These are phyloP conservation scores for Rambutsinella grinnellia DNA, from an alignment of 2,888 invertebrate species.

Conservation along the genomic window DNA sequence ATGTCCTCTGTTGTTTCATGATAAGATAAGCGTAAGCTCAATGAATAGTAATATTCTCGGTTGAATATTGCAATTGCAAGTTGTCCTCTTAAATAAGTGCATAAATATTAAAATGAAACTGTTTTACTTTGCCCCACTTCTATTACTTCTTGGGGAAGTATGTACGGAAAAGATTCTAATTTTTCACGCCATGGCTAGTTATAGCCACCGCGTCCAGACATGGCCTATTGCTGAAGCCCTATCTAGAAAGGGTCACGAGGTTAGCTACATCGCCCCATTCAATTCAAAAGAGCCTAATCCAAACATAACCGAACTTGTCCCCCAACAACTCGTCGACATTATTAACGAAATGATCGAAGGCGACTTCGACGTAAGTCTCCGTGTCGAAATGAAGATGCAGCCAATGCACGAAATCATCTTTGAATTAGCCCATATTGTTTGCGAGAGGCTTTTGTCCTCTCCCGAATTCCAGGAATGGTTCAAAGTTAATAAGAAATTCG, in stretches of 20 bases:
- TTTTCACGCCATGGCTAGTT: neutral
- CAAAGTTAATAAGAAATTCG: constrained; percentile 10
- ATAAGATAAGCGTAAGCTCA: too few species aligned
- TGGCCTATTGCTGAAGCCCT: too few species aligned
- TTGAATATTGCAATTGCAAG: too few species aligned
- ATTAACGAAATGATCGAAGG: neutral
- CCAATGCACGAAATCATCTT: constrained; percentile 19
- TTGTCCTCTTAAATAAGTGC: too few species aligned
- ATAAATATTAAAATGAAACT: too few species aligned
- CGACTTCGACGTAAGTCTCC: neutral
- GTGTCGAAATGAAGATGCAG: neutral
- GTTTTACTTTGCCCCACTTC: too few species aligned
- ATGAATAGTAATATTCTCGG: too few species aligned
- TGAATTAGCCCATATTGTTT: neutral
- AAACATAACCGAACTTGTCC: neutral
- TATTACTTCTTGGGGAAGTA: neutral
- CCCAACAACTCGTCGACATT: neutral
- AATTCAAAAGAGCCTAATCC: neutral
- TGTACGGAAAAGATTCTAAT: neutral
- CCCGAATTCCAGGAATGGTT: neutral
- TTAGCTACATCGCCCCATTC: neutral
- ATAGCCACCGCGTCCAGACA: too few species aligned
- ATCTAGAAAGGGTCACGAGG: neutral
- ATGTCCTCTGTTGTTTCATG: too few species aligned
- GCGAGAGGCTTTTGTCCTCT: neutral